Evolutionary conservation across 1,140 invertebrate species (phyloP), one percentile per base, ranked within the genome.

Genomic region (Pygmarrhopalites habei): DNA sequence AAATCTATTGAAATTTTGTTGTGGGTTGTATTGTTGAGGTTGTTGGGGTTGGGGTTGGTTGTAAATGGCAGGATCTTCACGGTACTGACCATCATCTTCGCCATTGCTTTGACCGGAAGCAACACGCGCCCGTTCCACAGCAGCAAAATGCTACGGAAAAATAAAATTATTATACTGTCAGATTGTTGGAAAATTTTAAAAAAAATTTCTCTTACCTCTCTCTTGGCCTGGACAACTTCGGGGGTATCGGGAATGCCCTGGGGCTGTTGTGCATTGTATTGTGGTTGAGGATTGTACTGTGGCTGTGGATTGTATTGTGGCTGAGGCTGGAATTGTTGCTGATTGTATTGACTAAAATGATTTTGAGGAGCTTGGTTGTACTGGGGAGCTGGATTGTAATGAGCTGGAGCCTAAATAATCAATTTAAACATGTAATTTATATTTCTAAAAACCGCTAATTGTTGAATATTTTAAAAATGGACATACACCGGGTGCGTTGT

Each of bases 391-490:
- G 49, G 25, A 5, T 14, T 52, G 49, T 52, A 28, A 7, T 12
- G 49, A 23, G 44, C 17, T 5, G 44, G 17, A 21, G 44, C 23
- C 19, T n/a, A 41, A 41, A 41, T 12, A 19, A 72, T 79, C 83
- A 78, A 82, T 83, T 73, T 82, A 62, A 2, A 39, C 55, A 17
- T 58, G 25, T 19, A 44, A 41, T 12, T 49, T 12, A 23, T 49
- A 23, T 84, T 67, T 83, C 72, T 28, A 81, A 81, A 0, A 2
- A 57, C 52, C 30, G 58, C 47, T 44, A 41, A 60, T 47, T 59
- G 62, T 28, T 58, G 21, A 28, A 32, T 19, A 39, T 62, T 21
- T 21, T 52, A 51, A 21, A 52, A 1, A 23, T 39, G 47, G 1
- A 10, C 39, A 32, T 51, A 19, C 26, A n/a, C 21, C 2, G 68